These are phyloP conservation scores for Lithobates sylvaticus DNA, from an alignment of 2,797 vertebrate species.

Conservation along the genomic window DNA sequence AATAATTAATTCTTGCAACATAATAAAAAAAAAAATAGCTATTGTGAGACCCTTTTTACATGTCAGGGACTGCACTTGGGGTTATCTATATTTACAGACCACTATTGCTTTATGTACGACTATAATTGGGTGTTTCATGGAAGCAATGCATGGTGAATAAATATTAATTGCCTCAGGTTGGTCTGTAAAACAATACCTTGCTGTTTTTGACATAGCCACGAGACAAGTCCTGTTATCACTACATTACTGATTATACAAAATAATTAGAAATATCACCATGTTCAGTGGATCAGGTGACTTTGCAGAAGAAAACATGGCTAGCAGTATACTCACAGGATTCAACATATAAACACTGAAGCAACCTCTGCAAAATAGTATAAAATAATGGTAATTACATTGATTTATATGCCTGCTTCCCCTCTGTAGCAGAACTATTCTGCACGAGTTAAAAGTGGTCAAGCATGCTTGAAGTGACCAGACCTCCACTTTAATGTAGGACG, in stretches of 20 bases:
- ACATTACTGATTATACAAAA: not conserved
- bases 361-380: not conserved
- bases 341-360: not conserved
- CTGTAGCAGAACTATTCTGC: not conserved
- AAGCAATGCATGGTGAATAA: not conserved
- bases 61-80: no score
- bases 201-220: no score
- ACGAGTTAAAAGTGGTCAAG: conserved; percentile 46
- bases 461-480: conserved; percentile 51
- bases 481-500: conserved; percentile 36
- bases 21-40: no score
- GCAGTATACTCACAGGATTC: not conserved
- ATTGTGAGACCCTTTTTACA: no score
- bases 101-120: no score
- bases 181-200: no score
- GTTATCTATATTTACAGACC: no score
- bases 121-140: no score
- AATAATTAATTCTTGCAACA: no score
- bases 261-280: not conserved
- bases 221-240: not conserved
- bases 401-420: not conserved
- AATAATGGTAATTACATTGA: not conserved
- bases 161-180: not conserved
- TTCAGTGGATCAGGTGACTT: not conserved
- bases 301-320: not conserved